Evolutionary conservation across 92 coral and sea anemone genomes (phyloP).

Genomic region (Actinostola sp.): DNA sequence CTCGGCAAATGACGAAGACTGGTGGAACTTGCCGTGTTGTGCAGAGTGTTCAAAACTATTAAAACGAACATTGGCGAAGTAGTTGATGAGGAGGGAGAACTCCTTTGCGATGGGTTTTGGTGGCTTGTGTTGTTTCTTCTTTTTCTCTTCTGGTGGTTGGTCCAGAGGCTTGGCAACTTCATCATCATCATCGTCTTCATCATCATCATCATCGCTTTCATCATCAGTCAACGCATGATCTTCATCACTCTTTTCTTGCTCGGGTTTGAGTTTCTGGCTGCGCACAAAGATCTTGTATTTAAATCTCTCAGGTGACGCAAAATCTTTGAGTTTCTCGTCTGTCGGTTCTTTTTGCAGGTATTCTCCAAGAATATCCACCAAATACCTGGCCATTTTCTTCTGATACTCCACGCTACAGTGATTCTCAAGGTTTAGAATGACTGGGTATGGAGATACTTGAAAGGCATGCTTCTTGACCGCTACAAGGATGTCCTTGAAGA

Average conservation of each 20-base stretch:
- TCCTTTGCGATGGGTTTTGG: slow-evolving; percentile 65
- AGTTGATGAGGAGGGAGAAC: slow-evolving; percentile 64
- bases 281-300: slow-evolving; percentile 68
- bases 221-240: slow-evolving; percentile 39
- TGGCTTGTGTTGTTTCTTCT: slow-evolving; percentile 9
- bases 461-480: slow-evolving; percentile 71
- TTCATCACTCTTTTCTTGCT: slow-evolving; percentile 50
- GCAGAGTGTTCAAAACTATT: slow-evolving; percentile 42
- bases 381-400: slow-evolving; percentile 63
- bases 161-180: neutral
- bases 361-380: slow-evolving; percentile 51
- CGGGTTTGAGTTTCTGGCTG: slow-evolving; percentile 50
- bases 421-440: slow-evolving; percentile 65
- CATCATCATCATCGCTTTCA: slow-evolving; percentile 37
- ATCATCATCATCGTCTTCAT: slow-evolving; percentile 30
- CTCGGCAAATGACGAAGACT: slow-evolving; percentile 74
- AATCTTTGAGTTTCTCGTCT: slow-evolving; percentile 14
- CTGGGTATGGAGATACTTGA: slow-evolving; percentile 66
- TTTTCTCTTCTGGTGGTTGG: neutral
- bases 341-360: slow-evolving; percentile 38
- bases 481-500: slow-evolving; percentile 60
- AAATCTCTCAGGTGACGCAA: slow-evolving; percentile 75
- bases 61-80: slow-evolving; percentile 60
- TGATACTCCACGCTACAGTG: slow-evolving; percentile 73
- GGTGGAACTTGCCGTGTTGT: slow-evolving; percentile 43